phyloP scores from a whole-genome alignment of 2,797 vertebrate species.

The Halcyon badia region DNA sequence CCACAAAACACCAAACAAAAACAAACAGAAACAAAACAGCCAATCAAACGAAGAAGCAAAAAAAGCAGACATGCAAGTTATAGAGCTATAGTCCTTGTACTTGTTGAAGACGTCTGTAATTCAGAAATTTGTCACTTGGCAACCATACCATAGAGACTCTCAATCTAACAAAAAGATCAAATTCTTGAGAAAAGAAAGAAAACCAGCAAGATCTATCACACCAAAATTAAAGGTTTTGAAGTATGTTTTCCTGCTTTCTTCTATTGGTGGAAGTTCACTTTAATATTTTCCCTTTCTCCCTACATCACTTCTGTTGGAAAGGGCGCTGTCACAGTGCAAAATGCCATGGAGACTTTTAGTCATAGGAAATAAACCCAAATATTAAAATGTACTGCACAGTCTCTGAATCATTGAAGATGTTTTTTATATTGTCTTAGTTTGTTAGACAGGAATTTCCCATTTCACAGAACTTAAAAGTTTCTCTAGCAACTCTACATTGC shows the following conservation, averaged over 20 bases:
- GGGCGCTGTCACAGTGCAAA: neutral
- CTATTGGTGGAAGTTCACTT: neutral
- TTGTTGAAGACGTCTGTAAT: neutral
- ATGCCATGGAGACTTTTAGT: neutral
- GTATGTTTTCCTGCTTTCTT: neutral
- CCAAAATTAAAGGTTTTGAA: neutral
- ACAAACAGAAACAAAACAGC: too few species aligned
- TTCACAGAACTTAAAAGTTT: neutral
- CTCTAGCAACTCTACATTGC: neutral
- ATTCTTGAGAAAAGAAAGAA: neutral
- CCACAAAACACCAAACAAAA: too few species aligned
- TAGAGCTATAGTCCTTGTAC: neutral
- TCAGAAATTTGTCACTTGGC: neutral
- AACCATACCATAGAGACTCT: neutral
- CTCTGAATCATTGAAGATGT: neutral
- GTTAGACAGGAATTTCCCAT: neutral
- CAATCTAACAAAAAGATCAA: neutral
- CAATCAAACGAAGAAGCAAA: neutral
- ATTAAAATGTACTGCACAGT: neutral
- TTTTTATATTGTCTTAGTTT: neutral
- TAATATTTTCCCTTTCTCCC: neutral
- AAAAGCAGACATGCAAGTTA: neutral
- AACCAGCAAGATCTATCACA: neutral
- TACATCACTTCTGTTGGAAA: neutral
- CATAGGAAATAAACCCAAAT: neutral